phyloP scores from a whole-genome alignment of 64 coral and sea anemone species.

The Porites lutea region DNA sequence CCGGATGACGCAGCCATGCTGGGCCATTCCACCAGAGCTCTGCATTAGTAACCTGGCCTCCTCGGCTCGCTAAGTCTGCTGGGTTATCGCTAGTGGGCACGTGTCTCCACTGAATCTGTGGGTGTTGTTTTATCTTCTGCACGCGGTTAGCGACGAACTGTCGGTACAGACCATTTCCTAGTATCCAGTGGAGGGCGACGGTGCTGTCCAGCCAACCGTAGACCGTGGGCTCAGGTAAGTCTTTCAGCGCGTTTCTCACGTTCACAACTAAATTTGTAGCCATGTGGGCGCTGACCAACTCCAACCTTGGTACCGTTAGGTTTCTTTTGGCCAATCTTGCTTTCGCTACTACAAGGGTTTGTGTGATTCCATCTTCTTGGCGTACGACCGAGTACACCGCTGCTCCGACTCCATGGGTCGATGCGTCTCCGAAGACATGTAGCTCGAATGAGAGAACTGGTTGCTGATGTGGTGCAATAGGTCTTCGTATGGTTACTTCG shows the following conservation, averaged over 20 bases:
- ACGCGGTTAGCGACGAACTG: not conserved
- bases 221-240: not conserved
- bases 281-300: slow-evolving; percentile 6
- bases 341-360: not conserved
- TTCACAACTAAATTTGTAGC: slow-evolving; percentile 1
- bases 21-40: slow-evolving; percentile 50
- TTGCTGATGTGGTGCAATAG: too few relatives aligned
- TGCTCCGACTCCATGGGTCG: not conserved
- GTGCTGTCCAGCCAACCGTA: not conserved
- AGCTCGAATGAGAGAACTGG: too few relatives aligned
- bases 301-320: not conserved
- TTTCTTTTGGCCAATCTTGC: not conserved
- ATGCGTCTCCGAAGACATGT: not conserved
- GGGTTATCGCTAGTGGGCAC: slow-evolving; percentile 63
- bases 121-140: not conserved
- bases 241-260: not conserved
- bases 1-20: slow-evolving; percentile 23
- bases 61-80: slow-evolving; percentile 69
- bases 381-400: not conserved
- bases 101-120: slow-evolving; percentile 22
- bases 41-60: slow-evolving; percentile 38
- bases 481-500: too few relatives aligned
- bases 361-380: not conserved
- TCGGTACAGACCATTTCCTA: not conserved
- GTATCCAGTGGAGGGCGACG: slow-evolving; percentile 17